phyloP scores from a whole-genome alignment of 2,888 invertebrate species.

The Dermolepida albohirtum region DNA sequence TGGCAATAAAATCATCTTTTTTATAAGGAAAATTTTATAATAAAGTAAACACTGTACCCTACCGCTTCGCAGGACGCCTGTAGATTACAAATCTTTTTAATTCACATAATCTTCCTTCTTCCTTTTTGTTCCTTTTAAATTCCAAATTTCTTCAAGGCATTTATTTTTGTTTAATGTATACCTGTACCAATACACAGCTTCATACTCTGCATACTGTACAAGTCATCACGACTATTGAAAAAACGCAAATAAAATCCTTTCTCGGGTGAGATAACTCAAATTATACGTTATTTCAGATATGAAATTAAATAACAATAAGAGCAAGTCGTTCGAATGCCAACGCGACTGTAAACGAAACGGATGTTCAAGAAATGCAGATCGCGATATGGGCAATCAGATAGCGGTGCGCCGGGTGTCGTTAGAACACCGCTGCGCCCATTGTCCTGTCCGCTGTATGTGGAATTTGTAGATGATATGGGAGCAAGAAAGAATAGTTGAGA shows the following conservation, averaged over 20 bases:
- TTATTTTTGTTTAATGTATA: too few relatives aligned
- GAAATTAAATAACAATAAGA: conserved; percentile 39
- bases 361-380: conserved; percentile 58
- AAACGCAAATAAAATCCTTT: conserved; percentile 1
- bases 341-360: conserved; percentile 47
- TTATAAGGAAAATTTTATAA: too few relatives aligned
- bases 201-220: too few relatives aligned
- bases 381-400: conserved; percentile 63
- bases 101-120: too few relatives aligned
- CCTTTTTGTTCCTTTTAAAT: too few relatives aligned
- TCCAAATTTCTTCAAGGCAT: too few relatives aligned
- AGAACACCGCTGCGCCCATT: conserved; percentile 63
- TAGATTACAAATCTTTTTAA: too few relatives aligned
- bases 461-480: conserved; percentile 61
- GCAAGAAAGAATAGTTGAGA: conserved; percentile 61
- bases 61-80: too few relatives aligned
- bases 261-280: conserved; percentile 11
- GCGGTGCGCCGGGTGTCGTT: conserved; percentile 62
- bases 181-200: too few relatives aligned
- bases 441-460: conserved; percentile 63
- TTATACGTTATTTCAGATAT: conserved; percentile 2
- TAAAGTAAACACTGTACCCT: too few relatives aligned
- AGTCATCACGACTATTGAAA: neutral
- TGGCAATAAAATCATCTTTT: too few relatives aligned
- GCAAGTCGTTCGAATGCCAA: conserved; percentile 25